These are phyloP conservation scores for Ptychadena robeensis DNA, from an alignment of 2,797 vertebrate species.

Conservation along the genomic window DNA sequence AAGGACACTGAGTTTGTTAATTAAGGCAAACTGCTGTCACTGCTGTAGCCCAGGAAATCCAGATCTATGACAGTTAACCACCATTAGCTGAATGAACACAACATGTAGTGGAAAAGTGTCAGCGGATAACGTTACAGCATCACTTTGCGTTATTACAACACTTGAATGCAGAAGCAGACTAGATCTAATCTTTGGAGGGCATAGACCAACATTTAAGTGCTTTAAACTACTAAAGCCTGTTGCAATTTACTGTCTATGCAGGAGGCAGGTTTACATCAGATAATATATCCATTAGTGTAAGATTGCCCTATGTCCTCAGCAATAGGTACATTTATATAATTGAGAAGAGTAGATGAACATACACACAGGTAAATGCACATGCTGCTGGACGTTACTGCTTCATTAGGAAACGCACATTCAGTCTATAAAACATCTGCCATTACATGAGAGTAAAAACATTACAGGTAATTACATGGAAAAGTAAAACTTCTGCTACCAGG, in stretches of 20 bases:
- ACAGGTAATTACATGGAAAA: conserved; percentile 40
- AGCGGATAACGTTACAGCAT: conserved; percentile 52
- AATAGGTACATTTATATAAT: conserved; percentile 60
- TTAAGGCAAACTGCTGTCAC: conserved; percentile 5
- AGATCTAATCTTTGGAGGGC: conserved; percentile 43
- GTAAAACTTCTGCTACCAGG: conserved; percentile 7
- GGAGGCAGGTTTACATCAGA: conserved; percentile 55
- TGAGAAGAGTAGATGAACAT: conserved; percentile 52
- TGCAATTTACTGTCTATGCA: conserved; percentile 36
- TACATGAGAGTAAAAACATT: conserved; percentile 37
- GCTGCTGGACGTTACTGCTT: conserved; percentile 23
- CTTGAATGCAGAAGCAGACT: conserved; percentile 42
- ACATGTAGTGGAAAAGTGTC: conserved; percentile 34
- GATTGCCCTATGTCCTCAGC: conserved; percentile 47
- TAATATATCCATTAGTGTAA: conserved; percentile 59
- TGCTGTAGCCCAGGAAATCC: conserved; percentile 14
- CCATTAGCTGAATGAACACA: conserved; percentile 57
- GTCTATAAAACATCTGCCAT: conserved; percentile 38
- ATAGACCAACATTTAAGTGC: conserved; percentile 49
- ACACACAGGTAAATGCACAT: conserved; percentile 10
- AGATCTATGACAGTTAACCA: conserved; percentile 48
- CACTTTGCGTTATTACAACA: conserved; percentile 54
- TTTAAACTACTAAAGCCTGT: conserved; percentile 54
- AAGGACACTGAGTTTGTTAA: conserved; percentile 28
- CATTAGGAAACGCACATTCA: conserved; percentile 29